Base-by-base conservation (phyloP, 2,888 invertebrate genomes). In the Torymus auratus region DNA sequence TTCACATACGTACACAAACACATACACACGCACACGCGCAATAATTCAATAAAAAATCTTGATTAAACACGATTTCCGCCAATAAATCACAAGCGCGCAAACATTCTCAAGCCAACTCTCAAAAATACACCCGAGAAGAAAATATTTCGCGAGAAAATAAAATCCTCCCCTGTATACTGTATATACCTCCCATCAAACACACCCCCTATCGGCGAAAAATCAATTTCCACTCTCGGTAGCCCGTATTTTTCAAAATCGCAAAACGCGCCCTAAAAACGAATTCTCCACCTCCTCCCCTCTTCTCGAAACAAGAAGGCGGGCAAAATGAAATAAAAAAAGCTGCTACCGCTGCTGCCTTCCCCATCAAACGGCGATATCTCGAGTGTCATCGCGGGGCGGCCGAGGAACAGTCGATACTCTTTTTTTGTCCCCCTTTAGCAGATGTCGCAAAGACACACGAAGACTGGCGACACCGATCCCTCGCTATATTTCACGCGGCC, bases 261-360 rank as follows among this genome's bases (percentile, higher is more conserved):
- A 15, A 23, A 13, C 13, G 28, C 23, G 17, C 41, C 15, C 68
- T 17, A n/a, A 60, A 78, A 75, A 75, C 67, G 62, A 75, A 78
- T 72, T 61, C 14, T 17, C 52, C 52, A n/a, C n/a, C n/a, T n/a
- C n/a, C n/a, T n/a, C 41, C 23, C 17, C 60, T n/a, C 3, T 7
- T 62, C 15, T 20, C 2, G 64, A 50, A 41, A 52, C 41, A 50
- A 23, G 12, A 15, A 20, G 52, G 12, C 7, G n/a, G 60, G 13
- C 55, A 64, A 68, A 78, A 78, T 81, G 74, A 81, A 78, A 74
- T 78, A 78, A 78, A 81, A 78, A 41, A 41, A 10, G 0, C 69
- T 28, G 70, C 15, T 68, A 7, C 15, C 61, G 12, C 15, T 68
- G 15, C 67, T 11, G n/a, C 56, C 41, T 55, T 53, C 12, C 74